Percentiles rank a stretch among this genome's conserved stretches.
These are phyloP conservation scores for Otolemur garnettii DNA, from an alignment of 2,113 vertebrate species.

Conservation along the genomic window DNA sequence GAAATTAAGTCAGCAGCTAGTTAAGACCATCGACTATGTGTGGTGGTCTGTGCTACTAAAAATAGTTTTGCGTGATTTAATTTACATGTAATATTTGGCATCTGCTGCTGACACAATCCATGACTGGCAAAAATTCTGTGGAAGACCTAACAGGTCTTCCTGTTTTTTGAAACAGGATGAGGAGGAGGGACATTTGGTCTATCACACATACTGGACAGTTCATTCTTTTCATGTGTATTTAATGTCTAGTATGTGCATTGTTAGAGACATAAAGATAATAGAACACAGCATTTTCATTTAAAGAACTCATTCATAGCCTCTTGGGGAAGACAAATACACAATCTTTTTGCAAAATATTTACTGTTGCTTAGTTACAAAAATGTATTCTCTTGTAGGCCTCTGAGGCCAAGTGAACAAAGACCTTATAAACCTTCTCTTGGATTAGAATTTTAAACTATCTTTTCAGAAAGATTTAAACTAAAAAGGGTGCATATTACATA, in stretches of 20 bases:
- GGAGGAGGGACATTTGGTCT: background rate
- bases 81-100: background rate
- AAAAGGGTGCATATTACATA: background rate
- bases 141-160: background rate
- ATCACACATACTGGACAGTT: background rate
- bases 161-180: background rate
- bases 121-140: background rate
- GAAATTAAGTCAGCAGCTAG: background rate
- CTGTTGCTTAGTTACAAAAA: slow-evolving; percentile 19
- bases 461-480: slow-evolving; percentile 18
- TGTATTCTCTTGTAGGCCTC: background rate
- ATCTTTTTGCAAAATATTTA: background rate
- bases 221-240: background rate
- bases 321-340: background rate
- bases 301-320: background rate
- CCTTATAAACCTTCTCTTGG: background rate
- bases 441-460: background rate
- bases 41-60: background rate
- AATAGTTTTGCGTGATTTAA: background rate
- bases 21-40: background rate
- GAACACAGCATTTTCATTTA: background rate
- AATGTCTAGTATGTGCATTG: background rate
- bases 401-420: background rate
- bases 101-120: background rate
- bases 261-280: slow-evolving; percentile 6